Evolutionary conservation across 2,888 invertebrate species (phyloP).

Genomic region (Pheosia gnoma): DNA sequence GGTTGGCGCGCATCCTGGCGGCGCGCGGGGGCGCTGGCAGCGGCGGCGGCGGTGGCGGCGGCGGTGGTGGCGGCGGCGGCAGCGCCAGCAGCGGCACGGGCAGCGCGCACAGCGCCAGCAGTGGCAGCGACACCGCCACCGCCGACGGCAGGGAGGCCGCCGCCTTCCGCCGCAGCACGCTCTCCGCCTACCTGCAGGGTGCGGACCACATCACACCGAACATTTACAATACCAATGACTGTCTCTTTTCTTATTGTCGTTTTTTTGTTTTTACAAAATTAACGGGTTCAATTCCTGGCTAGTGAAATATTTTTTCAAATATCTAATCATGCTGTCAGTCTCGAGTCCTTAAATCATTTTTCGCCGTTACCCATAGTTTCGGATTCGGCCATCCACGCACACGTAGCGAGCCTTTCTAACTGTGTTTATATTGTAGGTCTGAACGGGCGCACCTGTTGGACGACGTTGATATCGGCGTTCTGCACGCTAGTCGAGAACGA

Average conservation of each 20-base stretch:
- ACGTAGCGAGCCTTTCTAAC: too few relatives aligned
- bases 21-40: slow-evolving; percentile 85
- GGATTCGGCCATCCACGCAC: too few relatives aligned
- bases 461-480: slow-evolving; percentile 95
- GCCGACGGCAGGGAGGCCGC: slow-evolving; percentile 91
- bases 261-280: too few relatives aligned
- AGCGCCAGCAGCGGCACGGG: slow-evolving; percentile 88
- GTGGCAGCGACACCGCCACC: slow-evolving; percentile 84
- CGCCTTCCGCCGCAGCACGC: slow-evolving; percentile 92
- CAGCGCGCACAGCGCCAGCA: slow-evolving; percentile 81
- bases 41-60: slow-evolving; percentile 26
- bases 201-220: slow-evolving; percentile 10
- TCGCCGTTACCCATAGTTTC: too few relatives aligned
- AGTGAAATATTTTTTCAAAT: too few relatives aligned
- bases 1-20: slow-evolving; percentile 93
- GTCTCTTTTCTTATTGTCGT: too few relatives aligned
- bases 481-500: slow-evolving; percentile 94
- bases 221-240: neutral
- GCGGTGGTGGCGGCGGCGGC: slow-evolving; percentile 85
- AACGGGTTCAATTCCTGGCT: too few relatives aligned
- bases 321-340: too few relatives aligned
- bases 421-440: slow-evolving; percentile 79
- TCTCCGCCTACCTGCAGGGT: slow-evolving; percentile 94
- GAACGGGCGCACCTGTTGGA: slow-evolving; percentile 96
- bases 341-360: too few relatives aligned